These are phyloP conservation scores for Agrotis clavis DNA, from an alignment of 2,888 invertebrate genomes.

Conservation along the genomic window DNA sequence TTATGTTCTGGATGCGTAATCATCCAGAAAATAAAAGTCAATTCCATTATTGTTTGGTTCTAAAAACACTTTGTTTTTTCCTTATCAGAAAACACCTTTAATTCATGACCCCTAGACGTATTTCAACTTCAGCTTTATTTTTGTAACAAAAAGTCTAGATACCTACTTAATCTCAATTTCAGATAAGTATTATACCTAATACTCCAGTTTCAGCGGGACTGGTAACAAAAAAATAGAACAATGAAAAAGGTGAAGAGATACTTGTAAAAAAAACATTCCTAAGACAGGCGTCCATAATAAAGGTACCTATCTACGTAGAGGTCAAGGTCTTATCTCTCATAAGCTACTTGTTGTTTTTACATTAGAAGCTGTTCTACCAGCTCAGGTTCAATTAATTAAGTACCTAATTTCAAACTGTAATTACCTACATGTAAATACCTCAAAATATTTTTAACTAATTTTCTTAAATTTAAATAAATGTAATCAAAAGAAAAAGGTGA, in stretches of 20 bases:
- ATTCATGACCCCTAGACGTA: neutral
- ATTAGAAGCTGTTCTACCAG: neutral
- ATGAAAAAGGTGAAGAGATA: slow-evolving; percentile 8
- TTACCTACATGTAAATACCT: slow-evolving; percentile 8
- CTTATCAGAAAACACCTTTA: neutral
- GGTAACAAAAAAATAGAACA: slow-evolving; percentile 3
- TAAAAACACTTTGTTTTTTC: neutral
- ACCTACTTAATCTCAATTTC: neutral
- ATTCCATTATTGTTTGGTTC: neutral
- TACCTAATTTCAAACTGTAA: neutral
- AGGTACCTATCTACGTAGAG: neutral
- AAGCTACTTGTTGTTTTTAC: slow-evolving; percentile 25
- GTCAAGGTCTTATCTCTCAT: slow-evolving; percentile 25
- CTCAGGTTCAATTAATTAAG: slow-evolving; percentile 5
- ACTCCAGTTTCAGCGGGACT: neutral
- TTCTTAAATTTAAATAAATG: slow-evolving; percentile 1
- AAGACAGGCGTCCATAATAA: slow-evolving; percentile 1
- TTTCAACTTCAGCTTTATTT: neutral
- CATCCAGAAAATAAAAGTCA: neutral
- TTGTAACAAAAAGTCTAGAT: neutral
- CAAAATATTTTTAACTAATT: neutral
- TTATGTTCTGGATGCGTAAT: too few species aligned
- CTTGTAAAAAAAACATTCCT: slow-evolving; percentile 13
- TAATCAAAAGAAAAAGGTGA: neutral
- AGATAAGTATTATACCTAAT: neutral